Percentiles rank a stretch among this genome's conserved stretches.
Conservation (phyloP, 2,888 invertebrate species). For the Heliconius charithonia region DNA sequence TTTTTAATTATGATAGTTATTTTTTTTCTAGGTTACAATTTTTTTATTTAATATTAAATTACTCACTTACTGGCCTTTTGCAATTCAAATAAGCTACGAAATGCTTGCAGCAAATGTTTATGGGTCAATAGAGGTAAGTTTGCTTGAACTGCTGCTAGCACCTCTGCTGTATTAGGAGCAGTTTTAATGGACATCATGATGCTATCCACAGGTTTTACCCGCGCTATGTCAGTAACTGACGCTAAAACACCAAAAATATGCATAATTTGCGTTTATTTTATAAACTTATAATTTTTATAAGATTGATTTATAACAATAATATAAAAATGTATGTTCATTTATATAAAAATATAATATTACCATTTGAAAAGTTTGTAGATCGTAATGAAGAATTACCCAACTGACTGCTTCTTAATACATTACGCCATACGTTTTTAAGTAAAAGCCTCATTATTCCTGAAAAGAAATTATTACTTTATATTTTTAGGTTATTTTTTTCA, state of each 20-base stretch:
- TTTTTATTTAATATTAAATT: neutral
- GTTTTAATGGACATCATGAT: constrained; percentile 74
- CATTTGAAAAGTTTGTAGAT: constrained; percentile 60
- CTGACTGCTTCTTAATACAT: constrained; percentile 49
- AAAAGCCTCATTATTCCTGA: constrained; percentile 51
- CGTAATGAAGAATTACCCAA: constrained; percentile 56
- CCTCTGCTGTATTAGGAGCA: constrained; percentile 67
- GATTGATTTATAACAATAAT: neutral
- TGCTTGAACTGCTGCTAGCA: constrained; percentile 78
- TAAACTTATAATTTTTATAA: too few relatives aligned
- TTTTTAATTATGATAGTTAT: neutral
- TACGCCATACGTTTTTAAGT: constrained; percentile 53
- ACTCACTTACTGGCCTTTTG: constrained; percentile 80
- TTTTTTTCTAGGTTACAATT: neutral
- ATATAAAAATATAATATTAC: constrained; percentile 37
- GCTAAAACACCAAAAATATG: neutral
- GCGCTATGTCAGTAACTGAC: constrained; percentile 60
- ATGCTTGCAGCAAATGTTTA: constrained; percentile 82
- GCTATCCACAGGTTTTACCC: constrained; percentile 65
- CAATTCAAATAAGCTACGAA: constrained; percentile 81
- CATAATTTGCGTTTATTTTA: neutral
- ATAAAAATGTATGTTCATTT: neutral
- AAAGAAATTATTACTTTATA: constrained; percentile 8
- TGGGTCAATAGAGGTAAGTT: constrained; percentile 74
- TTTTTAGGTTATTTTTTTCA: constrained; percentile 8